Base-by-base conservation (phyloP, 2,113 vertebrate species). In the Pteropus alecto region DNA sequence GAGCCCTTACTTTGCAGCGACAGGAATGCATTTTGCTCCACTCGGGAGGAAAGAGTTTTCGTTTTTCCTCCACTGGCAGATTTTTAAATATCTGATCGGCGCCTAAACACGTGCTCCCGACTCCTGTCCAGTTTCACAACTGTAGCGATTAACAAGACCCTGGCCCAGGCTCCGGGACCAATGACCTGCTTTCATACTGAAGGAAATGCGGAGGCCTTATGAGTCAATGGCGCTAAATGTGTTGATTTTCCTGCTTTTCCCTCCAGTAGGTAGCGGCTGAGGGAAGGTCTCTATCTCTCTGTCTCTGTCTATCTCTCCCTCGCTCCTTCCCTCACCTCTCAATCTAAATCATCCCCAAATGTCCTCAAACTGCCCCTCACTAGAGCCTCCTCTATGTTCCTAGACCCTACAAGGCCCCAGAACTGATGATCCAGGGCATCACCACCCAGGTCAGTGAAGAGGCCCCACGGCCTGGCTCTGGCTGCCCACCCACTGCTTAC, bases 241-340 rank as follows among this genome's bases (percentile, higher is more conserved):
- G 85, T 95, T 96, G 98, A 96, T 98, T 98, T 99, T 98, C 98
- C 98, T 98, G 98, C 97, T 82, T 98, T 98, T 93, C 96, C 98
- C 97, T 63, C 92, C 98, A 92, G 76, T 70, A 35, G 97, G 94
- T 94, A 89, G 61, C 18, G 74, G 43, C n/a, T 79, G 89, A 63
- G 95, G 81, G 94, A 38, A 41, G 68, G 26, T 54, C 38, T 48
- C 65, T 26, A 12, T 87, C 24, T 68, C 41, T 51, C 22, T 51
- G 35, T 56, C 5, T 71, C 61, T 9, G 16, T 58, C 14, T 43
- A 33, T 61, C 12, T 35, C 51, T 78, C 41, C 9, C 33, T 43
- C 82, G 5, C 24, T 33, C n/a, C 15, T 67, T 35, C 46, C 65
- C 22, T 33, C 65, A 10, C 35, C 38, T 73, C 14, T 48, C 21